These are phyloP conservation scores for Cichladusa arquata DNA, from an alignment of 2,113 vertebrate species.

Conservation along the genomic window DNA sequence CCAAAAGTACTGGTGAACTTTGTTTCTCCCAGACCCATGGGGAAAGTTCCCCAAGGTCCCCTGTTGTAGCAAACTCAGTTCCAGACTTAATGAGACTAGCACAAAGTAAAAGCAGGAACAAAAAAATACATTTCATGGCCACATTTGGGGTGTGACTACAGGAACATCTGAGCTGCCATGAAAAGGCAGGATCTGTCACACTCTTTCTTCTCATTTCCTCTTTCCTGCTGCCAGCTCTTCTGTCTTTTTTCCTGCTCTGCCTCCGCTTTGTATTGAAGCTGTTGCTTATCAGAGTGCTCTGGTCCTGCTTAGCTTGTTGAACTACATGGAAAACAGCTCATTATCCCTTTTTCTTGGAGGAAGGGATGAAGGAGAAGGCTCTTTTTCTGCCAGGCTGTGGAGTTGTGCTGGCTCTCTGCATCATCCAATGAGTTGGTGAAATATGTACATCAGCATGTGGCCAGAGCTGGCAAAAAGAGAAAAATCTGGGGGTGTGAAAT, in stretches of 20 bases:
- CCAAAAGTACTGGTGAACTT: neutral
- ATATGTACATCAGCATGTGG: neutral
- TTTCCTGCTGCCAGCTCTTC: neutral
- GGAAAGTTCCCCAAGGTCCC: neutral
- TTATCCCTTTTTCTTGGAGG: neutral
- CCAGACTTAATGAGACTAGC: neutral
- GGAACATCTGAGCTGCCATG: neutral
- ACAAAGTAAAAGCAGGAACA: neutral
- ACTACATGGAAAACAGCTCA: neutral
- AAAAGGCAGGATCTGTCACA: neutral
- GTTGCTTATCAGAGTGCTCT: neutral
- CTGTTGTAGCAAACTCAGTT: fast-evolving
- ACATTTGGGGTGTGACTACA: neutral
- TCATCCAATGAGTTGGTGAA: fast-evolving
- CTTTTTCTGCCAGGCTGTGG: neutral
- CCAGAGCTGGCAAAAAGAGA: neutral
- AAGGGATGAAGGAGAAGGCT: neutral
- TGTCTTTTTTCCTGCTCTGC: neutral
- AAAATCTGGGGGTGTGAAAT: neutral
- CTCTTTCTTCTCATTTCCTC: neutral
- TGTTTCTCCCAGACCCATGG: neutral
- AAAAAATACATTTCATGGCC: neutral
- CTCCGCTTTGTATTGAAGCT: neutral
- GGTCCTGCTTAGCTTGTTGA: neutral
- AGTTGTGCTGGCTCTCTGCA: neutral